A percentile compares a stretch with the other conserved stretches of the same genome.
These are phyloP conservation scores for Frieseomelitta varia DNA, from an alignment of 1,140 invertebrate species.

Conservation along the genomic window DNA sequence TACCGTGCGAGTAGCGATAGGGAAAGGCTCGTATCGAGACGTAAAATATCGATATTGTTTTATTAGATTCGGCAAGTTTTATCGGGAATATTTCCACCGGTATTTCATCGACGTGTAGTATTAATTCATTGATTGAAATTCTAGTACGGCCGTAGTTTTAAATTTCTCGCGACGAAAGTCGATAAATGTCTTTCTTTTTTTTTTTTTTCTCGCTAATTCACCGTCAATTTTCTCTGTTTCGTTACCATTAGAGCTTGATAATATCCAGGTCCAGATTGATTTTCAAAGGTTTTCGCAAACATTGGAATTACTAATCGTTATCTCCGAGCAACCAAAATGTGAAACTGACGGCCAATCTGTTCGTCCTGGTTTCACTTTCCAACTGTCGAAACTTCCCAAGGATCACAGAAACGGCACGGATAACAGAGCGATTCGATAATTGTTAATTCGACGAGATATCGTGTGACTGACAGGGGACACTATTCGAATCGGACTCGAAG, in stretches of 20 bases:
- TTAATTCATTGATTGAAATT: not conserved
- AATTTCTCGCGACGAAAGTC: not conserved
- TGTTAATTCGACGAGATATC: not conserved
- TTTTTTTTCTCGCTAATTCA: too few relatives aligned
- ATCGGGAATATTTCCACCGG: not conserved
- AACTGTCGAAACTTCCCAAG: not conserved
- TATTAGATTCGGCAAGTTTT: not conserved
- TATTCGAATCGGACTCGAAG: not conserved
- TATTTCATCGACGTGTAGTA: not conserved
- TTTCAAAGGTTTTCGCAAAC: not conserved
- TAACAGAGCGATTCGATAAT: not conserved
- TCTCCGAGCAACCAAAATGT: not conserved
- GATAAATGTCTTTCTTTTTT: too few relatives aligned
- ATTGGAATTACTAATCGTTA: not conserved
- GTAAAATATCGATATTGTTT: slow-evolving; percentile 16
- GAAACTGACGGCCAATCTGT: not conserved
- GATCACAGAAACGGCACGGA: not conserved
- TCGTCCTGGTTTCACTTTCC: not conserved
- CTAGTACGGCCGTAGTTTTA: not conserved
- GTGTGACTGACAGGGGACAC: too few relatives aligned
- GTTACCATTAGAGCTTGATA: too few relatives aligned
- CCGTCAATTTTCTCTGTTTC: not conserved
- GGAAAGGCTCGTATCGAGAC: not conserved
- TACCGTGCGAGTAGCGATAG: not conserved
- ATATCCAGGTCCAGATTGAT: not conserved